Base-by-base conservation (phyloP, 2,113 vertebrate genomes). In the Loxodonta africana region DNA sequence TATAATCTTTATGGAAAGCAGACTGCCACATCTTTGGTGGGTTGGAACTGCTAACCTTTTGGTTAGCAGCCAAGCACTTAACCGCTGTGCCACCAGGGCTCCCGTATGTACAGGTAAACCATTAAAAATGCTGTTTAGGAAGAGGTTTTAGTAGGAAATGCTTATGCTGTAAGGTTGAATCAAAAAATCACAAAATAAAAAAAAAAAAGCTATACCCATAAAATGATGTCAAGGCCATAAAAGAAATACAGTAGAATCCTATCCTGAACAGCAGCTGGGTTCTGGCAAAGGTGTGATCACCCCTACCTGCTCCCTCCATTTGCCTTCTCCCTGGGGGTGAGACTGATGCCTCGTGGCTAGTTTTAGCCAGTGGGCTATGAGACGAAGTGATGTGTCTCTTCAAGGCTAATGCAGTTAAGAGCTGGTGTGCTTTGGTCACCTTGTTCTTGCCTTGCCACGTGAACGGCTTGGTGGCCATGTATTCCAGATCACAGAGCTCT, bases 391-490 rank as follows among this genome's bases (percentile, higher is more conserved):
- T 10, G 3, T 0, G 41, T 37, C n/a, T 73, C 46, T 30, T 33
- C 1, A 0, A 41, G 65, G 37, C 51, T 26, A 15, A 18, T 69
- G 76, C 17, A 15, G 26, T 7, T 2, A 7, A 6, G 15, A 71
- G 78, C 10, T 48, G 5, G 1, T 1, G 5, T 37, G 26, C 76
- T 26, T 7, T 5, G 0, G 60, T 25, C 30, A 7, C 26, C 30
- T 48, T 0, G 20, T 53, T 37, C n/a, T 6, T 8, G 48, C 30
- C 21, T 2, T 3, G 21, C 18, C 69, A 0, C 0, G 0, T 6
- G 10, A 15, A 6, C 10, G 60, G 8, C 0, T 0, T 6, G 15
- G 2, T 8, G 48, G 10, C 76, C 67, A 18, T 0, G 23, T 2
- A 20, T 3, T 25, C 88, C 37, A 53, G 60, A 41, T 0, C 17